Evolutionary conservation across 2,888 invertebrate species (phyloP), one percentile per base, ranked within the genome.

Genomic region (Sinotaia quadrata): DNA sequence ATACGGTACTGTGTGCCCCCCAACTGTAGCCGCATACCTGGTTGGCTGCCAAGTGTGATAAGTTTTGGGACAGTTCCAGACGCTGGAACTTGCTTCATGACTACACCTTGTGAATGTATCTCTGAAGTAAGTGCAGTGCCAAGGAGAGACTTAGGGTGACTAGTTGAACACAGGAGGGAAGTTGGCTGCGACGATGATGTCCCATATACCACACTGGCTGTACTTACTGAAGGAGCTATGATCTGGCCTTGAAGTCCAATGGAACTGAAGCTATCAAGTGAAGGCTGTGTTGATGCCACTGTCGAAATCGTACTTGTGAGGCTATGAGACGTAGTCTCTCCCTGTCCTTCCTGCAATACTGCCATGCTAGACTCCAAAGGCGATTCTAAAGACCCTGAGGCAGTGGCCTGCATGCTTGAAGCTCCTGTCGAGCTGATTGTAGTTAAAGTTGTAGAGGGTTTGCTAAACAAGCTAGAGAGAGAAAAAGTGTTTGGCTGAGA

Each of bases 311-410:
- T 47, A 15, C 7, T 7, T 47, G 41, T 8, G 8, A 24, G 8
- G n/a, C 21, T 21, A 8, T 8, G 24, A 3, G n/a, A n/a, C 8
- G 18, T 47, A 24, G 12, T 47, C 18, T 47, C 47, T n/a, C n/a
- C n/a, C n/a, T n/a, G n/a, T n/a, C n/a, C n/a, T n/a, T n/a, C n/a
- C n/a, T n/a, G n/a, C 8, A 51, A 51, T 10, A 56, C 63, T 44
- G 54, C 37, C 63, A 65, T 65, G 44, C 41, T 56, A 33, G 63
- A 56, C 63, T 56, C 36, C 21, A 65, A 56, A 7, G 56, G 41
- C 21, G 63, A 54, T 24, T 36, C 63, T 2, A 56, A 54, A 31
- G 54, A 37, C 1, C 54, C 54, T 0, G 63, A 54, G 44, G 51
- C 62, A n/a, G 52, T 62, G 52, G 36, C 52, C 37, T 61, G 61